These are phyloP conservation scores for Eulemur macaco DNA, from an alignment of 2,113 vertebrate genomes.

Conservation along the genomic window DNA sequence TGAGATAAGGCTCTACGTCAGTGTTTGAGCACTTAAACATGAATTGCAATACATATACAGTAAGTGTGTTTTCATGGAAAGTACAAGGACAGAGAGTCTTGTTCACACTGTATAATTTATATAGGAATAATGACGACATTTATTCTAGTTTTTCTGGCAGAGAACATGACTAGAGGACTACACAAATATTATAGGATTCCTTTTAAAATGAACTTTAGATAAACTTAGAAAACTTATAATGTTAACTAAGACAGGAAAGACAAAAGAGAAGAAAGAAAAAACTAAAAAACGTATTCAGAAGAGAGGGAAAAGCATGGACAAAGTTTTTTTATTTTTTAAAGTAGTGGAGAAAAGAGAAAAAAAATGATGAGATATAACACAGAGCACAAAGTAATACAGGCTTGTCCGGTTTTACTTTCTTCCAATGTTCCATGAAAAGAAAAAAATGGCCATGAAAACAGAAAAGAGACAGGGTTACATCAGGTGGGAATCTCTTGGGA, in stretches of 20 bases:
- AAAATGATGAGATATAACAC: neutral
- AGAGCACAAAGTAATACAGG: neutral
- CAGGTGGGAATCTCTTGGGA: neutral
- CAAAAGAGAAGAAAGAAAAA: neutral
- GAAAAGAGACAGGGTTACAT: neutral
- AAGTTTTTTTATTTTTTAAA: neutral
- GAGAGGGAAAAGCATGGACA: neutral
- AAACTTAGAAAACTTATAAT: neutral
- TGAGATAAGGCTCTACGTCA: neutral
- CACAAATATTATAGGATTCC: neutral
- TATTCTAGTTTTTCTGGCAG: neutral
- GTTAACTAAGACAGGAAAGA: neutral
- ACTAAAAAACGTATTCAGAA: neutral
- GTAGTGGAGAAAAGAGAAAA: neutral
- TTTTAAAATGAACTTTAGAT: conserved; percentile 3
- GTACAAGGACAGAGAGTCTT: neutral
- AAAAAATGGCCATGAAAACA: conserved; percentile 45
- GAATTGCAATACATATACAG: neutral
- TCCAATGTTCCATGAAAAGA: conserved; percentile 35
- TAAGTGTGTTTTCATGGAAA: neutral
- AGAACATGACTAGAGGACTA: neutral
- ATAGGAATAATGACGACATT: neutral
- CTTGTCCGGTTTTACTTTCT: neutral
- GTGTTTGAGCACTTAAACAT: neutral
- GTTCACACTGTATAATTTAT: neutral